Conservation (phyloP, 2,797 vertebrate genomes). For the Micromesistius poutassou region DNA sequence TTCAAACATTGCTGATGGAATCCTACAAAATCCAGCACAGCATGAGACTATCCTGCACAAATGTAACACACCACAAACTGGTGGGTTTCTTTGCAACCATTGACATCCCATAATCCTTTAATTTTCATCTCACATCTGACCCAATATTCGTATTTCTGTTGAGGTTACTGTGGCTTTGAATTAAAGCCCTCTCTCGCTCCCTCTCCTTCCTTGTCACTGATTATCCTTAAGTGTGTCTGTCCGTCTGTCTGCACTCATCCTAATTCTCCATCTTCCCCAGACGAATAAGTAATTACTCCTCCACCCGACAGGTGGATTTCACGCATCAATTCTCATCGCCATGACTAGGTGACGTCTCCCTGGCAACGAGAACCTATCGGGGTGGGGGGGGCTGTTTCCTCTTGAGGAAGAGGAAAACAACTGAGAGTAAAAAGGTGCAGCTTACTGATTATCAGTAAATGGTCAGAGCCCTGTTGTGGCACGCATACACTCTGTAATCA, state of each 20-base stretch:
- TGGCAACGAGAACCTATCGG: conserved; percentile 45
- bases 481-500: neutral
- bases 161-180: conserved; percentile 19
- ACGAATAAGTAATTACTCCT: conserved; percentile 62
- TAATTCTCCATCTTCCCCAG: conserved; percentile 38
- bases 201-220: conserved; percentile 33
- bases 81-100: neutral
- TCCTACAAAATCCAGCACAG: neutral
- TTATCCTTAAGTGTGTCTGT: conserved; percentile 49
- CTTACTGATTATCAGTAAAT: conserved; percentile 21
- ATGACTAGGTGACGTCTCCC: conserved; percentile 57
- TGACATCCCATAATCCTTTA: neutral
- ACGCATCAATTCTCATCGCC: conserved; percentile 61
- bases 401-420: neutral
- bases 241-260: conserved; percentile 35
- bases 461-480: conserved; percentile 2
- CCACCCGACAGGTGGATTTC: conserved; percentile 67
- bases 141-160: neutral
- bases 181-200: conserved; percentile 21
- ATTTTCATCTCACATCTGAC: neutral
- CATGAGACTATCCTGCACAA: neutral
- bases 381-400: conserved; percentile 15
- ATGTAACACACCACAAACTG: neutral
- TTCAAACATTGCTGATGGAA: neutral
- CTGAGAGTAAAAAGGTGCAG: conserved; percentile 12